phyloP scores from a whole-genome alignment of 2,113 vertebrate genomes.

The Anolis carolinensis region DNA sequence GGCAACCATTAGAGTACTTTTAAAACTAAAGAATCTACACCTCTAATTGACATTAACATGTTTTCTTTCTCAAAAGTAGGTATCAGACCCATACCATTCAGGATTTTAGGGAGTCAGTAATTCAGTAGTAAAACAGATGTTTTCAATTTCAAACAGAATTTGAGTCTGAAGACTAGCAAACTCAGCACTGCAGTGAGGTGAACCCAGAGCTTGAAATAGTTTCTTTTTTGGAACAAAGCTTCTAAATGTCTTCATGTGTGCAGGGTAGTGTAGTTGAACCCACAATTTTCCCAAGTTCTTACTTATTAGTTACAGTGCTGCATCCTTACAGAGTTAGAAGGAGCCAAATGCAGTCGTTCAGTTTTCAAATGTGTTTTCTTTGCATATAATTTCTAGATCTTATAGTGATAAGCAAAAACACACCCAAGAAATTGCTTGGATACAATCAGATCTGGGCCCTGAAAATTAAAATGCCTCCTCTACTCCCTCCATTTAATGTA shows the following conservation, averaged over 20 bases:
- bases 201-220: background rate
- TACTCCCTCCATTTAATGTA: background rate
- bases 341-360: no score
- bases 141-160: slow-evolving; percentile 8
- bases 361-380: background rate
- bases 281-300: no score
- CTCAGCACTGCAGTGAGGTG: slow-evolving; percentile 3
- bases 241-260: no score
- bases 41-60: background rate
- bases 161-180: background rate
- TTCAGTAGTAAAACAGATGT: slow-evolving; percentile 28
- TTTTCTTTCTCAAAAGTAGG: background rate
- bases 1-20: background rate
- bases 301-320: background rate
- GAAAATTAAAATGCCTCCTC: background rate
- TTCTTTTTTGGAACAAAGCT: no score
- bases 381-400: background rate
- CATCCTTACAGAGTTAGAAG: background rate
- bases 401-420: background rate
- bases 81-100: background rate
- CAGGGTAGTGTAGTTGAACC: no score
- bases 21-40: background rate
- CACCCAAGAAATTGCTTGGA: background rate
- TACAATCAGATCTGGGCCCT: background rate
- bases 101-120: background rate